Evolutionary conservation across 2,113 vertebrate species (phyloP).

Genomic region (Gnathonemus longibarbis): DNA sequence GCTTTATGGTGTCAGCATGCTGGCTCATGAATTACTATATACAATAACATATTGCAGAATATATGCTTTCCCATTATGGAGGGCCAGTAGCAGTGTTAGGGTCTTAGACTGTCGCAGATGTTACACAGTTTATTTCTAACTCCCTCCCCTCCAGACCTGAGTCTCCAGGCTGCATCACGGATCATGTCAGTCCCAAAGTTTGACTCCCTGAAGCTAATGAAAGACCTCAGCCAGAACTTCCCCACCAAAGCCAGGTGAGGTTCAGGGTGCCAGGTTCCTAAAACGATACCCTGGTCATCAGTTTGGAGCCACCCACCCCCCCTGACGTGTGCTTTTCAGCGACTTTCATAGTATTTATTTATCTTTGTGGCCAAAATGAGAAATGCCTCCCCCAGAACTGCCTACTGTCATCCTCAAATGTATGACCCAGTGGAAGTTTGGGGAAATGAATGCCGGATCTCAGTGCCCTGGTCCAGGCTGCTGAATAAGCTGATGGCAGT

Average conservation of each 20-base stretch:
- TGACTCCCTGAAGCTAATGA: slow-evolving; percentile 83
- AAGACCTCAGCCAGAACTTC: slow-evolving; percentile 90
- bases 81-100: not conserved
- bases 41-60: not conserved
- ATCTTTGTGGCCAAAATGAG: slow-evolving; percentile 18
- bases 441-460: slow-evolving; percentile 58
- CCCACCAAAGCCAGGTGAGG: slow-evolving; percentile 87
- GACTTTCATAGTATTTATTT: not conserved
- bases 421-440: slow-evolving; percentile 43
- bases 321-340: not conserved
- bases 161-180: slow-evolving; percentile 85
- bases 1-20: not conserved
- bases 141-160: slow-evolving; percentile 68
- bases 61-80: not conserved
- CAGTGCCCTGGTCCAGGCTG: slow-evolving; percentile 48
- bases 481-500: slow-evolving; percentile 52
- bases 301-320: not conserved
- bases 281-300: not conserved
- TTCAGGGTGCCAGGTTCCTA: not conserved
- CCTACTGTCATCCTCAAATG: slow-evolving; percentile 48
- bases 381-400: slow-evolving; percentile 38
- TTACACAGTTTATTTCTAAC: not conserved
- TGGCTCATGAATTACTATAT: not conserved
- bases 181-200: slow-evolving; percentile 77
- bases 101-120: not conserved